Evolutionary conservation across 2,113 vertebrate species (phyloP).

Genomic region (Indicator indicator): DNA sequence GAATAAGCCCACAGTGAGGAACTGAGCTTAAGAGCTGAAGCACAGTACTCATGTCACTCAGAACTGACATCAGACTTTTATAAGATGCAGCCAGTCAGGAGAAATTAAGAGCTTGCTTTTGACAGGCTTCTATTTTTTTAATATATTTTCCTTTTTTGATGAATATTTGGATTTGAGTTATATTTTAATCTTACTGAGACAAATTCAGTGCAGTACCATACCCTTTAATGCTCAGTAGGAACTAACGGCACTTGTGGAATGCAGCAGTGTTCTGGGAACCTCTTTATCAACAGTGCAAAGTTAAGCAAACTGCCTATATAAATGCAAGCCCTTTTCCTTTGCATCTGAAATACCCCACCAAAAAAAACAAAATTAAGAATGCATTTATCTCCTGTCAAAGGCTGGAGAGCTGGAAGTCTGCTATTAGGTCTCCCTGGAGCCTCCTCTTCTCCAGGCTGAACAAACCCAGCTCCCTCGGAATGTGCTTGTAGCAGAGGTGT

Average conservation of each 20-base stretch:
- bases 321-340: not conserved
- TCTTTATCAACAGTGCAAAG: slow-evolving; percentile 27
- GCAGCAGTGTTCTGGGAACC: not conserved
- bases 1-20: not conserved
- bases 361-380: slow-evolving; percentile 48
- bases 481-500: no score
- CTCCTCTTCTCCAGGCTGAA: no score
- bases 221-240: not conserved
- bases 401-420: not conserved
- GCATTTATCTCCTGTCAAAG: not conserved
- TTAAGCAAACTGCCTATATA: slow-evolving; percentile 21
- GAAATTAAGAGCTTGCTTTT: slow-evolving; percentile 23
- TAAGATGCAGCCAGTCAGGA: not conserved
- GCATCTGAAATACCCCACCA: slow-evolving; percentile 4
- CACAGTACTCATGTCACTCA: not conserved
- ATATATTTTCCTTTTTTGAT: not conserved
- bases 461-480: not conserved
- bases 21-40: not conserved
- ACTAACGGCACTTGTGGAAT: slow-evolving; percentile 42
- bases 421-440: no score
- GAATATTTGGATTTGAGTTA: slow-evolving; percentile 2
- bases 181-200: slow-evolving; percentile 5
- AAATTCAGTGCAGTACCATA: not conserved
- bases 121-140: not conserved
- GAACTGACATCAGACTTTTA: not conserved